These are phyloP conservation scores for Microvelia longipes DNA, from an alignment of 1,140 invertebrate species.

Conservation along the genomic window DNA sequence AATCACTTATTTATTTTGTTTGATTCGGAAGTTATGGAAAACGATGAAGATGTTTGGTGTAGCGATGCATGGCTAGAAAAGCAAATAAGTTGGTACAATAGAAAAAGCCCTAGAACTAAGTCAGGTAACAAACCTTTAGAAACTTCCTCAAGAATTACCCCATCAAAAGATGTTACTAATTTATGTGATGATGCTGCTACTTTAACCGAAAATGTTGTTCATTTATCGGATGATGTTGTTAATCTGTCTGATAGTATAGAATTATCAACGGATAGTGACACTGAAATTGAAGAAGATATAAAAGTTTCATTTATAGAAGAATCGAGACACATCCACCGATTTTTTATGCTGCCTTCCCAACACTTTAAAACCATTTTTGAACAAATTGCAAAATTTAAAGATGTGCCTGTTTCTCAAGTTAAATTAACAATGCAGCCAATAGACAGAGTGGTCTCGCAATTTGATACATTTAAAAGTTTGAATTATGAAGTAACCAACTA, in stretches of 20 bases:
- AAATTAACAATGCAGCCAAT: not conserved
- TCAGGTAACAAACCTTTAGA: not conserved
- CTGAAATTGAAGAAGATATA: not conserved
- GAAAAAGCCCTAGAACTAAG: not conserved
- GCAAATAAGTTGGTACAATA: not conserved
- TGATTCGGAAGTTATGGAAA: too few species aligned
- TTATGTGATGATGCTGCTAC: not conserved
- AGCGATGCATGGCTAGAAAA: not conserved
- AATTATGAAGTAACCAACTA: not conserved
- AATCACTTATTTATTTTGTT: too few species aligned
- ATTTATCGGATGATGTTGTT: not conserved
- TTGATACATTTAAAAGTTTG: not conserved
- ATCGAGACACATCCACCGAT: not conserved
- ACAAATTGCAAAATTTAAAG: not conserved
- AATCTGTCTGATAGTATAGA: not conserved
- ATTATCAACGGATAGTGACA: not conserved
- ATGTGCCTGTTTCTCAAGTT: not conserved
- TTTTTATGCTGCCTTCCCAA: not conserved
- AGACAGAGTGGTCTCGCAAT: not conserved
- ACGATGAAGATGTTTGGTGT: too few species aligned
- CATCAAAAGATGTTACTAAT: not conserved
- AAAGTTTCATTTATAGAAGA: not conserved
- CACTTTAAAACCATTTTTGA: not conserved
- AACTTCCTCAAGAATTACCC: not conserved
- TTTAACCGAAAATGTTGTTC: not conserved